These are phyloP conservation scores for Agelaius phoeniceus DNA, from an alignment of 2,113 vertebrate species.

Conservation along the genomic window DNA sequence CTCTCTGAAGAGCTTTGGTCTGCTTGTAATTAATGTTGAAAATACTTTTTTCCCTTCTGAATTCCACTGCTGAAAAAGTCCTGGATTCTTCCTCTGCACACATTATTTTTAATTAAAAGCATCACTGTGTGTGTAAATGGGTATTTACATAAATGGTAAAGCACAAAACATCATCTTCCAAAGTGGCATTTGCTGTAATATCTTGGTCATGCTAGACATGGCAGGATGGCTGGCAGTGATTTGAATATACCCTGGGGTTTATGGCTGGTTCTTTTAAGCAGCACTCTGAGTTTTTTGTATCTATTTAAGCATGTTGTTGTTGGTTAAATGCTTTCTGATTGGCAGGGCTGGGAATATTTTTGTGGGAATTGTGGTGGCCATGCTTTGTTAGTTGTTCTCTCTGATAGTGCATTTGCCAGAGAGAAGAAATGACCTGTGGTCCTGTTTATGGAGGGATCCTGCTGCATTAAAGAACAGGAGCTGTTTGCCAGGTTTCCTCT, in stretches of 20 bases:
- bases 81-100: not conserved
- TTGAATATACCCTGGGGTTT: not conserved
- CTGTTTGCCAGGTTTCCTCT: not conserved
- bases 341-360: not conserved
- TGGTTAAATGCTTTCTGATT: not conserved
- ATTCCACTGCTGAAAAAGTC: not conserved
- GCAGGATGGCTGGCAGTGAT: not conserved
- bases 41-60: constrained; percentile 25
- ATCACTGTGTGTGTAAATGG: not conserved
- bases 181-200: not conserved
- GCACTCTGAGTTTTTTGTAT: not conserved
- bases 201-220: not conserved
- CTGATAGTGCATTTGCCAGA: accelerated
- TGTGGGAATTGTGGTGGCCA: not conserved
- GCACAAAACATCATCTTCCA: not conserved
- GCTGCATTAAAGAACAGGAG: not conserved
- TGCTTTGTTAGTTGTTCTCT: not conserved
- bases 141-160: not conserved
- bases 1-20: constrained; percentile 25
- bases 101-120: constrained; percentile 26
- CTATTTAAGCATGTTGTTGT: not conserved
- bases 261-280: not conserved
- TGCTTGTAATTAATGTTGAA: constrained; percentile 52
- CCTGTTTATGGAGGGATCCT: not conserved
- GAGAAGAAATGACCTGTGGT: not conserved